Evolutionary conservation across 1,140 invertebrate species (phyloP).

Genomic region (Heliconius eleuchia): DNA sequence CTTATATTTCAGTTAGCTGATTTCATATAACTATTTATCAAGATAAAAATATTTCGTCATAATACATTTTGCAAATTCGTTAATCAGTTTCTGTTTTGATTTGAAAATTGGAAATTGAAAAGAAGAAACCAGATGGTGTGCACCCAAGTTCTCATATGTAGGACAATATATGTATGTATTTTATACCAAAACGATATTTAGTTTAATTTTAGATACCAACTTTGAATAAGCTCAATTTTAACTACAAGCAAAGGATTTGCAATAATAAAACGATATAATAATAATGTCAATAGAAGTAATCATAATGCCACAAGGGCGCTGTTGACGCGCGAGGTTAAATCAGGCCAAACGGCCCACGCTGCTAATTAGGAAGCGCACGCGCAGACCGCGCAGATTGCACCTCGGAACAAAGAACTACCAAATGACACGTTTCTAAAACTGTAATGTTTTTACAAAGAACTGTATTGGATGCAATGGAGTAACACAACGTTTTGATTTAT

Average conservation of each 20-base stretch:
- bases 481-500: not conserved
- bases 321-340: conserved; percentile 65
- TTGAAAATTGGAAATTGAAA: no score
- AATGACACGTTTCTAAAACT: conserved; percentile 23
- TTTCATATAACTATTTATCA: not conserved
- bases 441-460: conserved; percentile 16
- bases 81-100: no score
- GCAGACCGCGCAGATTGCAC: conserved; percentile 57
- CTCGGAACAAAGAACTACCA: conserved; percentile 49
- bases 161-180: not conserved
- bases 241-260: not conserved
- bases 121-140: no score
- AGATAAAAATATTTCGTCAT: not conserved
- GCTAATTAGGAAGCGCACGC: conserved; percentile 74
- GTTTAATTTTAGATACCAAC: not conserved
- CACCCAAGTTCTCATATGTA: no score
- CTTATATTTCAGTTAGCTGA: not conserved
- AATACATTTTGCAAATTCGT: not conserved
- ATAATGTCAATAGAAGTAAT: not conserved
- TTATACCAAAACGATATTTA: not conserved
- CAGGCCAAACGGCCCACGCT: conserved; percentile 61
- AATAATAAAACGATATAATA: not conserved
- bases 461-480: not conserved
- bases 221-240: not conserved
- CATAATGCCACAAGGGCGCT: conserved; percentile 18